Conservation (phyloP, 2,113 vertebrate species). For the Shinisaurus crocodilurus region DNA sequence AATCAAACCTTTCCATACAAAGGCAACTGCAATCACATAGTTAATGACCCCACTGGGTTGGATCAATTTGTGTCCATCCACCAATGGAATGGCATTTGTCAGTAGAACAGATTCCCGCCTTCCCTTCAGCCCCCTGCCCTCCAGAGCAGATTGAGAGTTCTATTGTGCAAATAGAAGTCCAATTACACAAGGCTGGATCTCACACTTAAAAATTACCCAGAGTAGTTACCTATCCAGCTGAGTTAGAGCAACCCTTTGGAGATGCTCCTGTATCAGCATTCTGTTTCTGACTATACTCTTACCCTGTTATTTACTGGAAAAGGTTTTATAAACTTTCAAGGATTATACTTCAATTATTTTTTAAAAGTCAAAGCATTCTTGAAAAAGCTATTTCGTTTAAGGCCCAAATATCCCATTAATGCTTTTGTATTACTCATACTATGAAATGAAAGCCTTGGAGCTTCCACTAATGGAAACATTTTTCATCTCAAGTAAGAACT, state of each 20-base stretch:
- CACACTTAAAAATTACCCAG: not conserved
- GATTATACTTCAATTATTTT: constrained; percentile 46
- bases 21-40: not conserved
- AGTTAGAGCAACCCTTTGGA: not conserved
- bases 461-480: constrained; percentile 74
- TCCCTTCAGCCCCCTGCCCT: not conserved
- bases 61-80: not conserved
- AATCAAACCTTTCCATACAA: not conserved
- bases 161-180: not conserved
- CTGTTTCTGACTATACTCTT: not conserved
- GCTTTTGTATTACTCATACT: constrained; percentile 57
- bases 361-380: constrained; percentile 44
- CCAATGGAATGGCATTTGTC: not conserved
- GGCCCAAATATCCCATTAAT: constrained; percentile 46
- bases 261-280: not conserved
- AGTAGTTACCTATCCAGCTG: not conserved
- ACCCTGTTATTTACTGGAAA: not conserved
- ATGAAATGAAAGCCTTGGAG: constrained; percentile 71
- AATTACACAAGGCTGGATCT: not conserved
- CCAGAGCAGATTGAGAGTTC: not conserved
- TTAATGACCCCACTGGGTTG: not conserved
- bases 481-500: constrained; percentile 73
- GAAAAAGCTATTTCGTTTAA: constrained; percentile 61
- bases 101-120: not conserved
- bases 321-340: not conserved